A percentile compares a stretch with the other conserved stretches of the same genome.
Conservation (phyloP, 2,797 vertebrate genomes). For the Salarias fasciatus region DNA sequence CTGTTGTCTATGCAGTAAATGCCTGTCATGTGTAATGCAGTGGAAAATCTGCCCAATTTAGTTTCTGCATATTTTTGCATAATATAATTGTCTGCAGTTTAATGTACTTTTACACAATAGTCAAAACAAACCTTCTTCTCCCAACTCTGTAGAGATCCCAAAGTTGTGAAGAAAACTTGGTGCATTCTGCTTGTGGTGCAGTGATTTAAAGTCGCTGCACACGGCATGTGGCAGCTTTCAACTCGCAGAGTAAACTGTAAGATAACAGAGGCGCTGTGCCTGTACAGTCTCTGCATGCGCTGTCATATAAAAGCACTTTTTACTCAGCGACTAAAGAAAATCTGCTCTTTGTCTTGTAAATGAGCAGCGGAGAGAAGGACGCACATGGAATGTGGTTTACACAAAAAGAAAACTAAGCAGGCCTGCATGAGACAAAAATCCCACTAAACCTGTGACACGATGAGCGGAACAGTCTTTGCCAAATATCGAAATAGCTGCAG, state of each 20-base stretch:
- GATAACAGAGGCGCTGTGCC: neutral
- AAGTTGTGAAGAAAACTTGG: neutral
- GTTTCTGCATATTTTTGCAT: no score
- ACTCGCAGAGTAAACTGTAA: neutral
- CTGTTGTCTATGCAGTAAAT: no score
- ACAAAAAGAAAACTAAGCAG: constrained; percentile 5
- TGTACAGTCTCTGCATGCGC: neutral
- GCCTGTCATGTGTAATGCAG: no score
- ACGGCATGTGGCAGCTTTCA: constrained; percentile 1
- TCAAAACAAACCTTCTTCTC: constrained; percentile 1
- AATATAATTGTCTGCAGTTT: neutral
- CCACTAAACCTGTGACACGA: neutral
- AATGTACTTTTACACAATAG: neutral
- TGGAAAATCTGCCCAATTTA: no score
- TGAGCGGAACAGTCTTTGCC: neutral
- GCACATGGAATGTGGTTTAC: neutral
- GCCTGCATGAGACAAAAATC: neutral
- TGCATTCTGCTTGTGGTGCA: neutral
- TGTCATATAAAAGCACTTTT: constrained; percentile 19
- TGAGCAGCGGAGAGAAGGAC: constrained; percentile 8
- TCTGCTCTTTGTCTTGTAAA: constrained; percentile 5
- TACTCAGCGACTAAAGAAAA: neutral
- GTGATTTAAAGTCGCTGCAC: constrained; percentile 6
- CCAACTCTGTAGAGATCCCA: neutral
- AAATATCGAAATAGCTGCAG: neutral